Percentiles rank a stretch among this genome's conserved stretches.
phyloP scores from a whole-genome alignment of 1,140 invertebrate species.

The Leucophenga varia region DNA sequence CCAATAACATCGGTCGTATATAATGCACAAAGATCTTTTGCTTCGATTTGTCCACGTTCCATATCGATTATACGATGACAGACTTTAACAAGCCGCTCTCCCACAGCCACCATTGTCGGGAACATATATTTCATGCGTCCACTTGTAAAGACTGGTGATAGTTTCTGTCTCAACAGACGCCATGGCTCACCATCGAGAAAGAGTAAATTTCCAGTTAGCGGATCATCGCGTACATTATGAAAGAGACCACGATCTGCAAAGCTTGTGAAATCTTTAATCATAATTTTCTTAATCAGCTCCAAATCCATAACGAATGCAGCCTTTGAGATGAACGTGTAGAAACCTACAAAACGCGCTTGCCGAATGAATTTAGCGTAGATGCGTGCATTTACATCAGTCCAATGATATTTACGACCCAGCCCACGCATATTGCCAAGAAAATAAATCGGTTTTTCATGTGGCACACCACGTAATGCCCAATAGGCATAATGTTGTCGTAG shows the following conservation, averaged over 20 bases:
- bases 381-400: conserved; percentile 34
- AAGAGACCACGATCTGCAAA: conserved; percentile 60
- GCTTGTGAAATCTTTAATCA: conserved; percentile 62
- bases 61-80: conserved; percentile 6
- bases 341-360: conserved; percentile 25
- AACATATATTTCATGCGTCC: conserved; percentile 66
- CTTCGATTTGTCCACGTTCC: conserved; percentile 26
- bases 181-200: conserved; percentile 61
- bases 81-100: conserved; percentile 21
- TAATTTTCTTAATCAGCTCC: conserved; percentile 58
- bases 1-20: conserved; percentile 67
- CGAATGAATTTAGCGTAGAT: conserved; percentile 29
- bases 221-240: conserved; percentile 57
- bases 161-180: conserved; percentile 62
- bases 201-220: conserved; percentile 59
- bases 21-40: conserved; percentile 57
- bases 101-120: conserved; percentile 57
- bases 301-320: conserved; percentile 37
- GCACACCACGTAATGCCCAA: conserved; percentile 57
- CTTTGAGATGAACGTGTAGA: conserved; percentile 33
- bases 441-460: conserved; percentile 19
- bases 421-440: conserved; percentile 39
- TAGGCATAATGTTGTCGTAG: conserved; percentile 39
- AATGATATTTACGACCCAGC: conserved; percentile 24
- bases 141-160: conserved; percentile 66